Percentiles rank a stretch among this genome's conserved stretches.
phyloP scores from a whole-genome alignment of 2,888 invertebrate species.

The Elysia crispata region DNA sequence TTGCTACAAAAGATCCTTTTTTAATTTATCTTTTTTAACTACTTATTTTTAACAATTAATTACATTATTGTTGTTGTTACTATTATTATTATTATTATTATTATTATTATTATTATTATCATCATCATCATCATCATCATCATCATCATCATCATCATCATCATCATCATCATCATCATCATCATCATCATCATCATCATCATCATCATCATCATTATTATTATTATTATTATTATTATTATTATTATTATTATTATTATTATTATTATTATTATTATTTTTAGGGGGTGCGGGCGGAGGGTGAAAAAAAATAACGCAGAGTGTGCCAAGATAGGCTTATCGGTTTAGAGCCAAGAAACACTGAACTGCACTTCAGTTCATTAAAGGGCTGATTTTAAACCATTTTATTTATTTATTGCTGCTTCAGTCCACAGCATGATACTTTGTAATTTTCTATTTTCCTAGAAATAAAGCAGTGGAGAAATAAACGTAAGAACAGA shows the following conservation, averaged over 20 bases:
- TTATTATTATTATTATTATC: neutral
- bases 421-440: too few relatives aligned
- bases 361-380: too few relatives aligned
- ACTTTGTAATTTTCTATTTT: too few relatives aligned
- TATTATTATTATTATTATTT: neutral
- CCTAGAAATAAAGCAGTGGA: too few relatives aligned
- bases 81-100: neutral
- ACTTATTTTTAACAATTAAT: neutral
- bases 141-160: constrained; percentile 9
- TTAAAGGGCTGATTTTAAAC: too few relatives aligned
- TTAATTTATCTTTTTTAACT: too few relatives aligned
- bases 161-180: constrained; percentile 9
- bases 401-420: too few relatives aligned
- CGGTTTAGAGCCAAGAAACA: too few relatives aligned
- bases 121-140: neutral
- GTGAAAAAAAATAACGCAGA: too few relatives aligned
- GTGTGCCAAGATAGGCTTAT: too few relatives aligned
- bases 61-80: neutral
- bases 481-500: too few relatives aligned
- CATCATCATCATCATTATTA: neutral
- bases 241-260: neutral
- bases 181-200: neutral
- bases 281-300: neutral
- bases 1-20: too few relatives aligned
- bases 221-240: neutral